Base-by-base conservation (phyloP, 2,888 invertebrate species). In the Nyleta sp. region DNA sequence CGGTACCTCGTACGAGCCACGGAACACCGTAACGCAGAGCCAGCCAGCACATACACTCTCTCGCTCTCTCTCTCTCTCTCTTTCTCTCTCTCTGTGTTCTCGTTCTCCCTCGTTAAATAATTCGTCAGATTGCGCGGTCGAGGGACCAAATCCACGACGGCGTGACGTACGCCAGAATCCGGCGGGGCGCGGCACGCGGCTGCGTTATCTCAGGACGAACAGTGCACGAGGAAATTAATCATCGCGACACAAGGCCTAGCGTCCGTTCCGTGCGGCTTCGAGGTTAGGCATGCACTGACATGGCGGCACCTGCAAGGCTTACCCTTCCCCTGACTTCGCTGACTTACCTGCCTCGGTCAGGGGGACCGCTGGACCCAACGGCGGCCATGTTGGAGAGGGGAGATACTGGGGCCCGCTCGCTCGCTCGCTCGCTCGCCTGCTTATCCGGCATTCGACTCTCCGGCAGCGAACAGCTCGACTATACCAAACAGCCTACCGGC, bases 251-350 rank as follows among this genome's bases (percentile, higher is more conserved):
- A 28, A 79, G 82, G 82, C 85, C 84, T 82, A 83, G 85, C 87
- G 86, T 86, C 84, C 86, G 89, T 87, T 87, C 88, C 88, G 88
- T 87, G 86, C 90, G 87, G 86, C 86, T 88, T 87, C 87, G 88
- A 90, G 84, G 89, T 88, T 88, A 89, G 87, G 89, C 90, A 89
- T 90, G 88, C 87, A 90, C 90, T 90, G 90, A 90, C 90, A 90
- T 90, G 90, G 90, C 90, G 90, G 90, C 90, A 90, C 90, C 90
- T 90, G 90, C 88, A 85, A 85, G 84, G 84, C 85, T 84, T 86
- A 86, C 87, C 88, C 87, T 88, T 87, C 87, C 88, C 86, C 87
- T 83, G 83, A 75, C 83, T 82, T 80, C 82, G 76, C 71, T 78
- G 83, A 81, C 84, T 83, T 82, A 83, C 82, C 85, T 71, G 76